Percentiles rank a stretch among this genome's conserved stretches.
Evolutionary conservation across 1,140 invertebrate species (phyloP).

Genomic region (Bombus polaris): DNA sequence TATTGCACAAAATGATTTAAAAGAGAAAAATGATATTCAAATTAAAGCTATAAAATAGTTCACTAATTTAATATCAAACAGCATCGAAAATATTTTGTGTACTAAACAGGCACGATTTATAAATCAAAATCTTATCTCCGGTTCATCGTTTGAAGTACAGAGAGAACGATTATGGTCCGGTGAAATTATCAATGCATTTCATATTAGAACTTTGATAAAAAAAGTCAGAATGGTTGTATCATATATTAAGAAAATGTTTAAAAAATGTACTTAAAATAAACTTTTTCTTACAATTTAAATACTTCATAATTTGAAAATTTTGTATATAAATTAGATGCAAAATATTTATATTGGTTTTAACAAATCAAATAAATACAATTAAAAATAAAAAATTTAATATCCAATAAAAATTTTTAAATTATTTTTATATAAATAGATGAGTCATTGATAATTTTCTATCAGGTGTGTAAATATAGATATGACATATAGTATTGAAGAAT

Average conservation of each 20-base stretch:
- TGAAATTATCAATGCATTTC: not conserved
- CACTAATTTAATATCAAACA: not conserved
- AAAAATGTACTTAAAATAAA: not conserved
- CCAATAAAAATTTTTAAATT: not conserved
- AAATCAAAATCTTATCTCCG: not conserved
- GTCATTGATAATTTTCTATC: not conserved
- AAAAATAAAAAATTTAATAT: not conserved
- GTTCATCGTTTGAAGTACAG: not conserved
- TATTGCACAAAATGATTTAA: not conserved
- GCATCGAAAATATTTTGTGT: not conserved
- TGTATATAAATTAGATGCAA: not conserved
- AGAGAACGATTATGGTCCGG: not conserved
- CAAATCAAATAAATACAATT: not conserved
- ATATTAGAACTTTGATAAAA: not conserved
- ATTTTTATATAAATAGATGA: not conserved
- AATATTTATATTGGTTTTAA: not conserved
- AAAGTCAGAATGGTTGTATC: not conserved
- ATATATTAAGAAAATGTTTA: not conserved
- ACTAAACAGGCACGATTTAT: not conserved
- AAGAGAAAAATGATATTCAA: no score
- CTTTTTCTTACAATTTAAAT: not conserved
- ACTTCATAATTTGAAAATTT: not conserved
- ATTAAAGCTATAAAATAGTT: not conserved
- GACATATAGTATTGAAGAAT: not conserved
- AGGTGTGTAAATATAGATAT: not conserved